These are phyloP conservation scores for Cricetomys ansorgei DNA, from an alignment of 2,113 vertebrate species.

Conservation along the genomic window DNA sequence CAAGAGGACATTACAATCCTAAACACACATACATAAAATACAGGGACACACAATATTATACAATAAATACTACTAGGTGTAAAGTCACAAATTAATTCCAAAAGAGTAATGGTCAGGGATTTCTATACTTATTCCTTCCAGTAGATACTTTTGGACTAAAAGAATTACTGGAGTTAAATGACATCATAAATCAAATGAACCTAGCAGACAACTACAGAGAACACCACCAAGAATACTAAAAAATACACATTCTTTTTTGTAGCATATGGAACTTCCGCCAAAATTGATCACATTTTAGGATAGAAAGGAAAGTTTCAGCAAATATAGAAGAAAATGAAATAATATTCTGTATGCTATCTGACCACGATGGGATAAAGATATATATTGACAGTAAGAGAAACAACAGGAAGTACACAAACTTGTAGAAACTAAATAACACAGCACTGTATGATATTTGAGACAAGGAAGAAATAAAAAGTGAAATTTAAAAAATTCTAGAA, in stretches of 20 bases:
- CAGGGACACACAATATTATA: not conserved
- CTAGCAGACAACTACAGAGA: not conserved
- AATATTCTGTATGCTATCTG: not conserved
- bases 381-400: not conserved
- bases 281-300: not conserved
- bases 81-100: not conserved
- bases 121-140: not conserved
- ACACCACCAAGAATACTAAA: not conserved
- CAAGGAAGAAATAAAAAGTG: not conserved
- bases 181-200: not conserved
- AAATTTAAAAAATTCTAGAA: not conserved
- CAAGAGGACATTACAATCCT: not conserved
- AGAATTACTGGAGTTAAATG: not conserved
- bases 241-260: not conserved
- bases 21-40: not conserved
- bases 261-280: not conserved
- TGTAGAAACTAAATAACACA: not conserved
- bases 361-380: not conserved
- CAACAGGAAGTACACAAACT: not conserved
- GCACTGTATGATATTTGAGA: no score
- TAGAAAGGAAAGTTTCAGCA: not conserved
- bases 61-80: no score
- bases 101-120: not conserved
- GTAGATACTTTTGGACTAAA: not conserved
- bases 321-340: not conserved